phyloP scores from a whole-genome alignment of 2,888 invertebrate genomes.

The Drosophila birchii region DNA sequence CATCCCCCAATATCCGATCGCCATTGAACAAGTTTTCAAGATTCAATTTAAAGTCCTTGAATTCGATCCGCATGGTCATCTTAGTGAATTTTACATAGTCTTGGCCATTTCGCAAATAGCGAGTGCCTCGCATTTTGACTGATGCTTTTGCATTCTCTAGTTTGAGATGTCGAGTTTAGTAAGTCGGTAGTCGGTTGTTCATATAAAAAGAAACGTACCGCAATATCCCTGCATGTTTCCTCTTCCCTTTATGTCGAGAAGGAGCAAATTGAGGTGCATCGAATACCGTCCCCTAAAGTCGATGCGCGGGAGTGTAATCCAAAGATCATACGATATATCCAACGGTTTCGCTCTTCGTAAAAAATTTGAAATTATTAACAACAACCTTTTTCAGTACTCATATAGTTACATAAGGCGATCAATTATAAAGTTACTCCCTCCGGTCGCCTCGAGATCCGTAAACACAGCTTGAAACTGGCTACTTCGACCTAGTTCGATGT shows the following conservation, averaged over 20 bases:
- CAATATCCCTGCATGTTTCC: conserved; percentile 83
- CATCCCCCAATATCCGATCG: conserved; percentile 82
- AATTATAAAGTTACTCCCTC: conserved; percentile 84
- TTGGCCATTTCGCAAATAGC: conserved; percentile 74
- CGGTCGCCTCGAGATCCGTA: conserved; percentile 80
- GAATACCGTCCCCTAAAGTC: conserved; percentile 83
- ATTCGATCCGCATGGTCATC: conserved; percentile 81
- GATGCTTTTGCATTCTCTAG: conserved; percentile 83
- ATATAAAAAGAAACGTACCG: conserved; percentile 62
- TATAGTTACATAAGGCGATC: conserved; percentile 81
- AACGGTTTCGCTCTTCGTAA: conserved; percentile 79
- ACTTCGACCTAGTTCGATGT: conserved; percentile 82
- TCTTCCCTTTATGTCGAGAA: conserved; percentile 83
- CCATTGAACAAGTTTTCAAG: conserved; percentile 84
- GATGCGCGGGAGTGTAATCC: conserved; percentile 82
- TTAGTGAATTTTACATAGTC: conserved; percentile 83
- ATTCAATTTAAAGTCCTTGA: conserved; percentile 81
- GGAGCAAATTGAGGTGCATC: conserved; percentile 81
- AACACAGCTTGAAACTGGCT: conserved; percentile 83
- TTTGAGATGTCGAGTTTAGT: neutral
- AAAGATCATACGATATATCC: conserved; percentile 82
- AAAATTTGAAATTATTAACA: conserved; percentile 6
- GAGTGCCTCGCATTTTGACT: conserved; percentile 82
- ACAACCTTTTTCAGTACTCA: too few species aligned
- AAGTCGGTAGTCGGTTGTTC: neutral